These are phyloP conservation scores for Lepas anatifera DNA, from an alignment of 2,888 invertebrate species.

Conservation along the genomic window DNA sequence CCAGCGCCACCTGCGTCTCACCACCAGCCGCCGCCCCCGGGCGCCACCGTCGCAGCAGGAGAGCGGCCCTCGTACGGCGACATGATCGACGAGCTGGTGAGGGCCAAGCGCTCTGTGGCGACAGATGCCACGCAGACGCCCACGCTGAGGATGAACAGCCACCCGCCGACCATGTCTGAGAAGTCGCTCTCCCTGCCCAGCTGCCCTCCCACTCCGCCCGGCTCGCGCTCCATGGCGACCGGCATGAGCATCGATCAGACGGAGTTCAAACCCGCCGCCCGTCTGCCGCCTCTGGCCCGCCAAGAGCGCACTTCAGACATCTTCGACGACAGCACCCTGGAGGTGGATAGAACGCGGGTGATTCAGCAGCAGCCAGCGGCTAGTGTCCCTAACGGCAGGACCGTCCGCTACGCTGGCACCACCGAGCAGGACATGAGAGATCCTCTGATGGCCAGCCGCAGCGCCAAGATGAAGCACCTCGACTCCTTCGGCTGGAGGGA, in stretches of 20 bases:
- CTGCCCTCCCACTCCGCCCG: not conserved
- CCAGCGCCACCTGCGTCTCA: too few relatives aligned
- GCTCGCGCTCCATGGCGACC: not conserved
- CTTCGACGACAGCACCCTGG: not conserved
- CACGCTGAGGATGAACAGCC: too few relatives aligned
- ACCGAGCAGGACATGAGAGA: not conserved
- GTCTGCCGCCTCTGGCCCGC: not conserved
- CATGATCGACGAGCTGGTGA: not conserved
- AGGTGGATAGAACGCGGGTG: not conserved
- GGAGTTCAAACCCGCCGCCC: not conserved
- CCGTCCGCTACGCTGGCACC: not conserved
- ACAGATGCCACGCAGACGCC: not conserved
- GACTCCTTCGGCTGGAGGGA: conserved; percentile 1
- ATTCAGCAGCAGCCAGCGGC: not conserved
- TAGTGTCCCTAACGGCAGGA: not conserved
- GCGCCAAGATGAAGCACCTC: not conserved
- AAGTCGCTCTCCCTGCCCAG: conserved; percentile 7
- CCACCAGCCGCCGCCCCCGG: not conserved
- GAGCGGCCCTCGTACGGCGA: not conserved
- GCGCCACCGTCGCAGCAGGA: not conserved
- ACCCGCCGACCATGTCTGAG: not conserved
- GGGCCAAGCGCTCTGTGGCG: not conserved
- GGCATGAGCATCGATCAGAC: not conserved
- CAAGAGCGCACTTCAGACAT: not conserved
- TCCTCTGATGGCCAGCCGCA: not conserved